Conservation (phyloP, 2,797 vertebrate species). For the Xerus rutilus region DNA sequence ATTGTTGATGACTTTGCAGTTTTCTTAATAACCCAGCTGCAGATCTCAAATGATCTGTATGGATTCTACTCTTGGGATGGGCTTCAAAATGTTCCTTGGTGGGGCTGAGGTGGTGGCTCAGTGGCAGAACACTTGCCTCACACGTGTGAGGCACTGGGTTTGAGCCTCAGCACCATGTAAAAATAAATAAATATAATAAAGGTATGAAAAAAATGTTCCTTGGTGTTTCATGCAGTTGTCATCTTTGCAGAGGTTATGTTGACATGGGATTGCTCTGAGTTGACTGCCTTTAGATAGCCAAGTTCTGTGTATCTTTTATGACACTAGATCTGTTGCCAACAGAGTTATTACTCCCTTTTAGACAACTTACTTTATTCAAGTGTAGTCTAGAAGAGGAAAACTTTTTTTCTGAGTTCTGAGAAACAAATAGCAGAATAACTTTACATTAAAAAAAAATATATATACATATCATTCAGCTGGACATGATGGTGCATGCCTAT, state of each 20-base stretch:
- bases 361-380: background rate
- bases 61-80: background rate
- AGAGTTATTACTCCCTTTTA: background rate
- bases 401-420: background rate
- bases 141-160: too few relatives aligned
- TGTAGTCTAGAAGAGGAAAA: background rate
- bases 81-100: background rate
- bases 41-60: background rate
- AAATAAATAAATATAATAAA: too few relatives aligned
- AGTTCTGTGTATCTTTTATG: slow-evolving; percentile 1
- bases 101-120: too few relatives aligned
- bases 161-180: too few relatives aligned
- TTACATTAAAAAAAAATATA: background rate
- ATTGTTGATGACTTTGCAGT: slow-evolving; percentile 65
- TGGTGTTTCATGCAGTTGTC: background rate
- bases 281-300: slow-evolving; percentile 4
- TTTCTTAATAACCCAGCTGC: slow-evolving; percentile 54
- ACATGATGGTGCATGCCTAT: background rate
- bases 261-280: background rate
- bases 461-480: too few relatives aligned
- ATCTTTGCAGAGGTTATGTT: background rate
- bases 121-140: too few relatives aligned
- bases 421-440: slow-evolving; percentile 22
- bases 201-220: background rate
- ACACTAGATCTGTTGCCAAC: background rate